Conservation (phyloP, 1,140 invertebrate species). For the Anthonomus grandis region DNA sequence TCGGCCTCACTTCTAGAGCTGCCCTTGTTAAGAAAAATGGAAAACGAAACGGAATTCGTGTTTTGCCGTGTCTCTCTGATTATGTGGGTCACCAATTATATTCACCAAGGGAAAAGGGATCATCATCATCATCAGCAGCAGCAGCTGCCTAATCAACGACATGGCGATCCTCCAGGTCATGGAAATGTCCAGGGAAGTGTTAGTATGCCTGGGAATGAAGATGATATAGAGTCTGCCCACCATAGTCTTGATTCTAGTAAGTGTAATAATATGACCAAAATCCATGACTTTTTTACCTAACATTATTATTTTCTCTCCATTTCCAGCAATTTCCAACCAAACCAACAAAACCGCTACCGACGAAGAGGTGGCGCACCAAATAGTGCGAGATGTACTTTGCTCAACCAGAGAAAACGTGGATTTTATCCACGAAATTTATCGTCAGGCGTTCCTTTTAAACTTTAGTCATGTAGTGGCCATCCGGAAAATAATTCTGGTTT, state of each 20-base stretch:
- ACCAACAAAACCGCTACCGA: constrained; percentile 39
- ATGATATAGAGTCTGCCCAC: constrained; percentile 42
- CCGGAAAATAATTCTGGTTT: constrained; percentile 86
- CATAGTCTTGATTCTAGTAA: constrained; percentile 47
- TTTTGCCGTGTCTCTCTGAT: constrained; percentile 80
- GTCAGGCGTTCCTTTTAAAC: constrained; percentile 88
- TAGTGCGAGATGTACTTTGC: constrained; percentile 86
- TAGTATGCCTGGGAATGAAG: constrained; percentile 31
- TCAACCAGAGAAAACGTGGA: constrained; percentile 89
- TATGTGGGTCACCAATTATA: constrained; percentile 85
- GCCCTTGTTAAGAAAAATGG: constrained; percentile 54
- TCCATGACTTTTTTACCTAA: too few relatives aligned
- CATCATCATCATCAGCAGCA: constrained; percentile 14
- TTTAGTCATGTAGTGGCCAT: constrained; percentile 85
- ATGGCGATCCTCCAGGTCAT: not conserved
- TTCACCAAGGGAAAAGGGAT: constrained; percentile 54
- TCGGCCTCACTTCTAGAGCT: constrained; percentile 50
- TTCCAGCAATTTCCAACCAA: constrained; percentile 39
- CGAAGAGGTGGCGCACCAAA: constrained; percentile 45
- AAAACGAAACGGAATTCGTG: constrained; percentile 64
- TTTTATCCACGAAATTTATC: constrained; percentile 90
- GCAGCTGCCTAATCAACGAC: not conserved
- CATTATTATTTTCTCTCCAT: not conserved
- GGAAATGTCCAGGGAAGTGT: not conserved
- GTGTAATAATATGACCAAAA: constrained; percentile 25